Conservation (phyloP, 1,140 invertebrate species). For the Drosophila teissieri region DNA sequence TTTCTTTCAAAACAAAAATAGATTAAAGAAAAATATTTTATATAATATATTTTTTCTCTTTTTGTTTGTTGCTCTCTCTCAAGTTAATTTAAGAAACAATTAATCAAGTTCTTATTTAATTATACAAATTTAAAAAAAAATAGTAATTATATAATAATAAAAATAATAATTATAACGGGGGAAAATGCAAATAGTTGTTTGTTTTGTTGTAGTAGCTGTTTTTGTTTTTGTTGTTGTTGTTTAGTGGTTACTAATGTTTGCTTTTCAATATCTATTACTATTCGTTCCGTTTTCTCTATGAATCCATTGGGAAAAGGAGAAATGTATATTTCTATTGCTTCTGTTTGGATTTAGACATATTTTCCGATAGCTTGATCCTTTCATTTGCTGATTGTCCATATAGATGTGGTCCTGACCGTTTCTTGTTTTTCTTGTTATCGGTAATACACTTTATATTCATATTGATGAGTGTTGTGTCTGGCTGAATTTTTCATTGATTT, state of each 20-base stretch:
- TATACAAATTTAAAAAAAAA: conserved; percentile 81
- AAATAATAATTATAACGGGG: conserved; percentile 79
- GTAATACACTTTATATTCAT: conserved; percentile 34
- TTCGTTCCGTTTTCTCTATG: conserved; percentile 45
- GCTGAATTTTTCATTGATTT: conserved; percentile 7
- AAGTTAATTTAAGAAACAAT: conserved; percentile 80
- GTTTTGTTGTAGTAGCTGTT: conserved; percentile 28
- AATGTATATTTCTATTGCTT: conserved; percentile 33
- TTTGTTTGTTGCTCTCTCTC: conserved; percentile 64
- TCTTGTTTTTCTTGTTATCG: conserved; percentile 1
- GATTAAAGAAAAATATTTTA: conserved; percentile 74
- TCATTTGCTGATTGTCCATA: conserved; percentile 46
- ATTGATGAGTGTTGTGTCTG: conserved; percentile 27
- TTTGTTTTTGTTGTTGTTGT: conserved; percentile 34
- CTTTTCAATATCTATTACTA: conserved; percentile 38
- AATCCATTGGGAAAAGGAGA: conserved; percentile 47
- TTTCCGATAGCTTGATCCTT: conserved; percentile 19
- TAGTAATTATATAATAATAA: conserved; percentile 82
- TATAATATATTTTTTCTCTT: conserved; percentile 71
- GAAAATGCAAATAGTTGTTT: conserved; percentile 73
- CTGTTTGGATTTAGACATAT: conserved; percentile 26
- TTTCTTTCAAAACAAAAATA: conserved; percentile 74
- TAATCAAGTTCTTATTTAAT: conserved; percentile 80
- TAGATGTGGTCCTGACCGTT: conserved; percentile 4
- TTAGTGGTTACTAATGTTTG: neutral